These are phyloP conservation scores for Palaemon carinicauda DNA, from an alignment of 1,140 invertebrate genomes.

Conservation along the genomic window DNA sequence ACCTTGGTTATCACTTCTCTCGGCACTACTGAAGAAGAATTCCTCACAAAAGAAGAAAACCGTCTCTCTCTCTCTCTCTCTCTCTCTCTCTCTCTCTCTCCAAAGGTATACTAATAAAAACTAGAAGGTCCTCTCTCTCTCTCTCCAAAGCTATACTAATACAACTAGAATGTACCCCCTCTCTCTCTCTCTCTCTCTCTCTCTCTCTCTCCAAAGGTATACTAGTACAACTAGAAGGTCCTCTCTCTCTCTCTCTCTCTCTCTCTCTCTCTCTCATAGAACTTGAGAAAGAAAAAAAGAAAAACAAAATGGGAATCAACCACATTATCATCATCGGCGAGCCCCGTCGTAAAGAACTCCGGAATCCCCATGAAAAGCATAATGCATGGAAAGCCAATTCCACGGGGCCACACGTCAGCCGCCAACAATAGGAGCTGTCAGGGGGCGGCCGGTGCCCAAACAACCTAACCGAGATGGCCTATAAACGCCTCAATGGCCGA, in stretches of 20 bases:
- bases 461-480: conserved; percentile 45
- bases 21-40: too few species aligned
- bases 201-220: neutral
- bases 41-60: too few species aligned
- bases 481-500: conserved; percentile 46
- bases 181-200: neutral
- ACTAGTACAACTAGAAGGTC: too few species aligned
- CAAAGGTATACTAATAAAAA: too few species aligned
- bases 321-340: neutral
- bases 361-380: conserved; percentile 23
- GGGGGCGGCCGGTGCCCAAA: conserved; percentile 44
- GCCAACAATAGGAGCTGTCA: conserved; percentile 41
- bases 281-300: neutral
- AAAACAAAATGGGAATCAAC: neutral
- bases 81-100: too few species aligned
- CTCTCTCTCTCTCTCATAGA: neutral
- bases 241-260: neutral
- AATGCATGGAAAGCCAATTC: conserved; percentile 49
- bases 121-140: too few species aligned
- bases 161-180: too few species aligned
- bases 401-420: conserved; percentile 41
- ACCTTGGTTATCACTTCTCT: neutral
- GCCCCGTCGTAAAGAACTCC: neutral
- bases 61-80: too few species aligned
- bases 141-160: too few species aligned